Percentiles rank a stretch among this genome's conserved stretches.
Conservation (phyloP, 2,113 vertebrate genomes). For the Aegypius monachus region DNA sequence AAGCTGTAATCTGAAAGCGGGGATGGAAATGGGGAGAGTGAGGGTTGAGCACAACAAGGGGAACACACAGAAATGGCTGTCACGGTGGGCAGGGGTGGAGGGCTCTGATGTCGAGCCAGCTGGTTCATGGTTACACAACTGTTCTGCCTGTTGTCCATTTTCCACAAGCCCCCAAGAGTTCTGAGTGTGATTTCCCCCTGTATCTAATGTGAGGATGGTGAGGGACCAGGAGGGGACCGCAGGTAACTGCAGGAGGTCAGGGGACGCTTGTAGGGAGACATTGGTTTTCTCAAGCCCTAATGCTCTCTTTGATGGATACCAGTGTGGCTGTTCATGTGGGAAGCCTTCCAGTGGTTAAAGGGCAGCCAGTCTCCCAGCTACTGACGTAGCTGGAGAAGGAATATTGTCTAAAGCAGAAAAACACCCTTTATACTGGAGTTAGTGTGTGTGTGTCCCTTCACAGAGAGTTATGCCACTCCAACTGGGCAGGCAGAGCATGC, state of each 20-base stretch:
- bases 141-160: not conserved
- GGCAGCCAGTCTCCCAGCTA: not conserved
- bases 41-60: not conserved
- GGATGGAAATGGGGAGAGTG: not conserved
- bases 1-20: not conserved
- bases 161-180: not conserved
- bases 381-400: not conserved
- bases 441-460: not conserved
- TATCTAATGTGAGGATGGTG: not conserved
- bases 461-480: not conserved
- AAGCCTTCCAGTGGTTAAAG: not conserved
- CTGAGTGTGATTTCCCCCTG: not conserved
- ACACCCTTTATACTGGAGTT: not conserved
- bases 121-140: not conserved
- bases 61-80: not conserved
- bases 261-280: not conserved
- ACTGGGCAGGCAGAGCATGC: not conserved
- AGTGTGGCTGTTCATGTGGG: not conserved
- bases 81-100: not conserved
- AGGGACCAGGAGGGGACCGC: not conserved
- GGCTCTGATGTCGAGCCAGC: not conserved
- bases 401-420: not conserved
- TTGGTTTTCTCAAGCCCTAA: not conserved
- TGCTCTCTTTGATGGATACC: not conserved
- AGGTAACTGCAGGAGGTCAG: not conserved